Evolutionary conservation across 2,797 vertebrate species (phyloP).

Genomic region (Threskiornis aethiopicus): DNA sequence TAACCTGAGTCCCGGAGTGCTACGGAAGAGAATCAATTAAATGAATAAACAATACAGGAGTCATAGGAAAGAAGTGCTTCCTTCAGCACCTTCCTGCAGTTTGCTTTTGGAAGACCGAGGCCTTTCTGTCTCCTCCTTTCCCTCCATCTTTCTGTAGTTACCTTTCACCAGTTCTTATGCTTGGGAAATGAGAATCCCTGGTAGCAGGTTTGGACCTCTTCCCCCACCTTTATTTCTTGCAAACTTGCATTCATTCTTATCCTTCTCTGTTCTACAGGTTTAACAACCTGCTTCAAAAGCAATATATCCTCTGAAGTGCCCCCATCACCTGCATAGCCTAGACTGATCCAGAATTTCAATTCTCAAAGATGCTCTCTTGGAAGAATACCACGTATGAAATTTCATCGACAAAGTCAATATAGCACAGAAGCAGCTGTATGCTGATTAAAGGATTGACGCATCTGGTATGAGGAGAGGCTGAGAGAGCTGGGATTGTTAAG

Average conservation of each 20-base stretch:
- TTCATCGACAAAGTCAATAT: not conserved
- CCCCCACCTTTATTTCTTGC: not conserved
- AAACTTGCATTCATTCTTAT: not conserved
- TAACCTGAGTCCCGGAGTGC: not conserved
- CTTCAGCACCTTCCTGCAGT: not conserved
- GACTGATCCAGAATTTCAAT: not conserved
- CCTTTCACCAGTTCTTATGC: not conserved
- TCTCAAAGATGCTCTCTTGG: not conserved
- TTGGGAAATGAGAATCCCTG: not conserved
- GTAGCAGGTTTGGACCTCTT: not conserved
- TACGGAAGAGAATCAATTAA: not conserved
- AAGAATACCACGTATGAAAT: not conserved
- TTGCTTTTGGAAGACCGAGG: not conserved
- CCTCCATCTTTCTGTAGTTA: not conserved
- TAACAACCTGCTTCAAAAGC: not conserved
- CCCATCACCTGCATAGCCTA: not conserved
- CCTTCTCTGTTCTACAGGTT: not conserved
- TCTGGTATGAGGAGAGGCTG: not conserved
- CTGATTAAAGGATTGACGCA: accelerated
- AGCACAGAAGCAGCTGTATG: not conserved
- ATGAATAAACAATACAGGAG: not conserved
- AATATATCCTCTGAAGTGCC: not conserved
- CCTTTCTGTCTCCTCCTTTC: not conserved
- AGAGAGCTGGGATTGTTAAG: not conserved
- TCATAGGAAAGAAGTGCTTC: not conserved